Evolutionary conservation across 2,113 vertebrate genomes (phyloP), one percentile per base, ranked within the genome.

Genomic region (Rhegmatorhina hoffmannsi): DNA sequence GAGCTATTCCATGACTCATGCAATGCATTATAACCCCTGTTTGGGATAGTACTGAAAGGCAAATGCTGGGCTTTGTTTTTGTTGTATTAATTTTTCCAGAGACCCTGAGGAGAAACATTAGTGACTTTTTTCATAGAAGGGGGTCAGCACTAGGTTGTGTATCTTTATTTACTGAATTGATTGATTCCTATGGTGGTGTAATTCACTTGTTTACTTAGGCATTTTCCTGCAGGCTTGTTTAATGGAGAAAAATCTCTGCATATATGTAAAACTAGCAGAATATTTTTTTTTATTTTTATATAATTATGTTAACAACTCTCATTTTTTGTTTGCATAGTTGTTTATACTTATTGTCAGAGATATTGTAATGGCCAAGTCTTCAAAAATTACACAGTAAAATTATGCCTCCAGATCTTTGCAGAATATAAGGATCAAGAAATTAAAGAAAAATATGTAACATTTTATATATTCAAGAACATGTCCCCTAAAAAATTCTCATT

Each of bases 81-180:
- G 64, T 29, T 66, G 26, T 64, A 92, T 87, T 90, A 84, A 64
- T 90, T 90, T 96, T 95, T 92, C 90, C 68, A 94, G 33, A 84
- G 68, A 74, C 68, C 83, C 47, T 77, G 38, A 40, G 92, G 91
- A 89, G 50, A 95, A 92, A 81, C 4, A 38, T 7, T 44, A 83
- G n/a, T 67, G 55, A 60, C 72, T 63, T 89, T 90, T 93, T 83
- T 86, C 47, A 58, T 14, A 55, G 59, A 46, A 56, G 13, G 21
- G 11, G 15, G 19, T 70, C 83, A 94, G 80, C 56, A 81, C 16
- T 47, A 34, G 85, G 23, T 80, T 47, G 59, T 24, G 18, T 86
- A 47, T 92, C 92, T 95, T 89, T 89, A 95, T 78, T 92, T 89
- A 93, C 28, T 34, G 67, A 56, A 70, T 89, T 3, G 2, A 93